Evolutionary conservation across 2,888 invertebrate genomes (phyloP).

Genomic region (Morinoia aosen): DNA sequence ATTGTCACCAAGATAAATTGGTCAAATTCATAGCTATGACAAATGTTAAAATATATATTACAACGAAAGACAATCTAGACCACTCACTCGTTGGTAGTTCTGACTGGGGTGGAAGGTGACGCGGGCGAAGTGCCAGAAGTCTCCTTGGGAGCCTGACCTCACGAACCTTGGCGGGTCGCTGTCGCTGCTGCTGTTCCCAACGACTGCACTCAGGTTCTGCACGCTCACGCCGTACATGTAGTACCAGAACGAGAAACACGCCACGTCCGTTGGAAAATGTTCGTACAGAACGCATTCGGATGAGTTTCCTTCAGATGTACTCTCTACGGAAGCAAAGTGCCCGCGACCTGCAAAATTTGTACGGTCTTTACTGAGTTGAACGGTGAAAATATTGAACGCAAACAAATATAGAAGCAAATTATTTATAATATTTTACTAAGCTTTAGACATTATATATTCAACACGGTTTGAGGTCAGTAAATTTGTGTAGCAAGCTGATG

Average conservation of each 20-base stretch:
- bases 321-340: constrained; percentile 60
- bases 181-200: not conserved
- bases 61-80: too few relatives aligned
- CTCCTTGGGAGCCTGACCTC: constrained; percentile 58
- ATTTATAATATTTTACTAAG: too few relatives aligned
- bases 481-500: too few relatives aligned
- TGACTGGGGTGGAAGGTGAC: not conserved
- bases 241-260: constrained; percentile 63
- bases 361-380: too few relatives aligned
- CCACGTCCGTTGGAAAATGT: not conserved
- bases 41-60: too few relatives aligned
- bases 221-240: constrained; percentile 63
- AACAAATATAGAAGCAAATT: too few relatives aligned
- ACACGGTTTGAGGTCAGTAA: too few relatives aligned
- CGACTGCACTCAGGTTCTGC: constrained; percentile 51
- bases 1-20: too few relatives aligned
- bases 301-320: constrained; percentile 38
- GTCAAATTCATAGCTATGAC: too few relatives aligned
- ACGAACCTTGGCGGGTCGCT: constrained; percentile 47
- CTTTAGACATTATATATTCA: too few relatives aligned
- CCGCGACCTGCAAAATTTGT: constrained; percentile 48
- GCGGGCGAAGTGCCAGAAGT: constrained; percentile 59
- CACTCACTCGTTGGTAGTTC: too few relatives aligned
- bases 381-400: too few relatives aligned
- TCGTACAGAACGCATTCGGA: constrained; percentile 35